phyloP scores from a whole-genome alignment of 1,140 invertebrate species.

The Centruroides sculpturatus region DNA sequence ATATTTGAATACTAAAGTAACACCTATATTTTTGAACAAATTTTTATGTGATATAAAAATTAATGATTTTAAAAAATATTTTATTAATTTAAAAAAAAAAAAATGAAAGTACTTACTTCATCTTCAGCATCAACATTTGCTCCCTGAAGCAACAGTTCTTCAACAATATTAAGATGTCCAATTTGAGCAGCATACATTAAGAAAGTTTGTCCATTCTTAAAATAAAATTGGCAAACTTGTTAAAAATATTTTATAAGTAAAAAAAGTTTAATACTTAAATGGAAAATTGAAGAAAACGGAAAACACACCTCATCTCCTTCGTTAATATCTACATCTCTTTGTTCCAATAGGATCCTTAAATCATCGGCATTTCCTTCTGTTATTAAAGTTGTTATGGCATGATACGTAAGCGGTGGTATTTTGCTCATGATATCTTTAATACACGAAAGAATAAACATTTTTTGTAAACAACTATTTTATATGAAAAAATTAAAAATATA shows the following conservation, averaged over 20 bases:
- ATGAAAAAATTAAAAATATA: too few relatives aligned
- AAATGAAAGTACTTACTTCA: constrained; percentile 37
- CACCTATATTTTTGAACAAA: too few relatives aligned
- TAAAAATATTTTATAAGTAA: constrained; percentile 1
- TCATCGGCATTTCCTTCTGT: constrained; percentile 61
- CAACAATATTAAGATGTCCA: constrained; percentile 63
- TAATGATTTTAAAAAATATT: neutral
- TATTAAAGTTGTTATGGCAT: constrained; percentile 50
- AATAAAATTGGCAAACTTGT: constrained; percentile 8
- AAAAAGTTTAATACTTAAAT: neutral
- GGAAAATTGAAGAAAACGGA: neutral
- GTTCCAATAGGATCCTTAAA: constrained; percentile 63
- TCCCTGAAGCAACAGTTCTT: constrained; percentile 63
- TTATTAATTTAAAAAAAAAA: neutral
- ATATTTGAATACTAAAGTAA: too few relatives aligned
- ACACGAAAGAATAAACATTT: too few relatives aligned
- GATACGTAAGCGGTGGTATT: constrained; percentile 5
- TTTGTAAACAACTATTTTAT: too few relatives aligned
- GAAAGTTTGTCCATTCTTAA: constrained; percentile 75
- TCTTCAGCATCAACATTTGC: constrained; percentile 84
- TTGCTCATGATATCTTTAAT: neutral
- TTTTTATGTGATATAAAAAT: neutral
- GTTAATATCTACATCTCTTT: constrained; percentile 63
- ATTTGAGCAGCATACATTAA: constrained; percentile 73
- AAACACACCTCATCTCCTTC: constrained; percentile 71